phyloP scores from a whole-genome alignment of 1,140 invertebrate species.

The Caenorhabditis elegans region DNA sequence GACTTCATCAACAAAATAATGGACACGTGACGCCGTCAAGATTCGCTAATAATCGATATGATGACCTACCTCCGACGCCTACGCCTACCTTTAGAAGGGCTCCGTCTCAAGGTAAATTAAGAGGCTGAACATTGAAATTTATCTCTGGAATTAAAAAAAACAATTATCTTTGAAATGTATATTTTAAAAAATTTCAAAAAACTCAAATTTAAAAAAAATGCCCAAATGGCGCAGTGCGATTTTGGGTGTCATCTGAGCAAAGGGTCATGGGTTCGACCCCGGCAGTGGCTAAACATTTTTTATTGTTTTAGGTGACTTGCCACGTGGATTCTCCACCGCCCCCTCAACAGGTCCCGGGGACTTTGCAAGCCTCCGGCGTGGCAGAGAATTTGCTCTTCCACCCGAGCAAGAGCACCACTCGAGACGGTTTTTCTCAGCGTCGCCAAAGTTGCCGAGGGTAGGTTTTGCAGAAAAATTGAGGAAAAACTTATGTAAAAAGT shows the following conservation, averaged over 20 bases:
- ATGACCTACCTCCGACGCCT: not conserved
- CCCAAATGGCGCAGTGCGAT: too few species aligned
- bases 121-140: too few species aligned
- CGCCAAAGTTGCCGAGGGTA: constrained; percentile 33
- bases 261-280: too few species aligned
- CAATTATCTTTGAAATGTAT: too few species aligned
- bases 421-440: constrained; percentile 32
- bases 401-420: not conserved
- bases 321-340: not conserved
- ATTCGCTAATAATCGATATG: not conserved
- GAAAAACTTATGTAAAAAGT: not conserved
- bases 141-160: too few species aligned
- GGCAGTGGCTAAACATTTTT: too few species aligned
- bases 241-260: too few species aligned
- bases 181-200: too few species aligned
- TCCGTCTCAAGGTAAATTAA: not conserved
- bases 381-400: constrained; percentile 33
- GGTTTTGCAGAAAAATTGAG: not conserved
- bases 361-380: constrained; percentile 33
- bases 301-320: not conserved
- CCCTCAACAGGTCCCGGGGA: not conserved
- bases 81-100: constrained; percentile 1
- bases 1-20: not conserved
- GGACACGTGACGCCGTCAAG: not conserved
- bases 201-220: too few species aligned